Evolutionary conservation across 92 coral and sea anemone species (phyloP).

Genomic region (Epizoanthus ramosus): DNA sequence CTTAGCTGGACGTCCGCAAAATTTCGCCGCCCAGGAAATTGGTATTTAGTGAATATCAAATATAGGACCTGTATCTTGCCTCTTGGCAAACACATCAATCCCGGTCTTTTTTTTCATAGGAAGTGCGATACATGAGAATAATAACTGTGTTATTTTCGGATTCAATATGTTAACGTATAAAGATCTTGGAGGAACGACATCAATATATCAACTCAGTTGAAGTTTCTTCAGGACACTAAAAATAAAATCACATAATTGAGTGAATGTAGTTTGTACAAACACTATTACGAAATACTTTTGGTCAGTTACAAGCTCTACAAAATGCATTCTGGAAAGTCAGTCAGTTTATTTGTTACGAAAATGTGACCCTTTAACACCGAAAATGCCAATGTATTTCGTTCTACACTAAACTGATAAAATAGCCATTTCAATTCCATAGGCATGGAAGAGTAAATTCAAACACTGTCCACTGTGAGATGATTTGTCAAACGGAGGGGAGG

Average conservation of each 20-base stretch:
- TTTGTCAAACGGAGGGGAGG: background rate
- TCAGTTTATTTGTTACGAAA: too few relatives aligned
- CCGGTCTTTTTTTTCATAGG: conserved; percentile 1
- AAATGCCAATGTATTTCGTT: too few relatives aligned
- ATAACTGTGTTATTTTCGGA: background rate
- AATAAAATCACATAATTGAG: conserved; percentile 3
- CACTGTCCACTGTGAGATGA: background rate
- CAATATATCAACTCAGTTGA: background rate
- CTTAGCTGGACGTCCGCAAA: background rate
- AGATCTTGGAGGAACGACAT: background rate
- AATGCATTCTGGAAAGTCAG: too few relatives aligned
- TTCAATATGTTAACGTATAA: background rate
- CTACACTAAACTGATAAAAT: too few relatives aligned
- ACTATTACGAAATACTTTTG: background rate
- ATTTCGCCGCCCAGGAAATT: conserved; percentile 14
- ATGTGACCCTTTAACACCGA: too few relatives aligned
- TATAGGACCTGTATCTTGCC: background rate
- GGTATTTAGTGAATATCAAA: conserved; percentile 7
- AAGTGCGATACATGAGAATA: background rate
- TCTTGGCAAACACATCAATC: background rate
- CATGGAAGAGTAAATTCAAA: too few relatives aligned
- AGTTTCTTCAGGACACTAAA: background rate
- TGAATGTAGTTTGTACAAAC: background rate
- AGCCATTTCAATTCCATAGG: too few relatives aligned
- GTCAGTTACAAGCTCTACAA: background rate